phyloP scores from a whole-genome alignment of 1,140 invertebrate species.

The Papilio polytes region DNA sequence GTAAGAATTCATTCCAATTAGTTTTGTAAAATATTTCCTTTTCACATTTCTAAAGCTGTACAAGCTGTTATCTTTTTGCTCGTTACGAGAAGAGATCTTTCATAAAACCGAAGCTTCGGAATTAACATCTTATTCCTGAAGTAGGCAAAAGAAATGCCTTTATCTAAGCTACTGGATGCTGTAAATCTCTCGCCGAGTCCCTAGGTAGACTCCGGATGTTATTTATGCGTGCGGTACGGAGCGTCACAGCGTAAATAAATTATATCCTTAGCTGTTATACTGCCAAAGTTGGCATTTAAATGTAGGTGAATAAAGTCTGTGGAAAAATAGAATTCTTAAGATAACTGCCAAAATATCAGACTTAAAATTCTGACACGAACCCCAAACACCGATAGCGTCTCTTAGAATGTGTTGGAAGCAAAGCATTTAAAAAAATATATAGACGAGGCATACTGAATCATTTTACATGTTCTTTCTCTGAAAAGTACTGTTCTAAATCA shows the following conservation, averaged over 20 bases:
- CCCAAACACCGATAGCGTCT: too few species aligned
- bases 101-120: slow-evolving; percentile 14
- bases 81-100: slow-evolving; percentile 7
- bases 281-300: slow-evolving; percentile 28
- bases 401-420: too few species aligned
- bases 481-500: too few species aligned
- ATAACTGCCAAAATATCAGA: too few species aligned
- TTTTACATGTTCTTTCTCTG: too few species aligned
- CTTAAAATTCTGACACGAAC: too few species aligned
- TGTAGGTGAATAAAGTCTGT: background rate
- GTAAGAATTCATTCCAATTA: background rate
- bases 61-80: slow-evolving; percentile 6
- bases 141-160: slow-evolving; percentile 10
- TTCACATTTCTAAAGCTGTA: background rate
- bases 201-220: slow-evolving; percentile 22
- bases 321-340: too few species aligned
- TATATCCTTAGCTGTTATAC: slow-evolving; percentile 17
- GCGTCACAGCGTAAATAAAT: slow-evolving; percentile 28
- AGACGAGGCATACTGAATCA: too few species aligned
- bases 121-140: slow-evolving; percentile 1
- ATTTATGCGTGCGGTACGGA: slow-evolving; percentile 27
- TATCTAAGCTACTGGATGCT: slow-evolving; percentile 25
- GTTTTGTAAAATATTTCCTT: background rate
- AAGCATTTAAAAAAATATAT: too few species aligned
- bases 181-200: slow-evolving; percentile 24